phyloP scores from a whole-genome alignment of 2,113 vertebrate species.

The Tachycineta bicolor region DNA sequence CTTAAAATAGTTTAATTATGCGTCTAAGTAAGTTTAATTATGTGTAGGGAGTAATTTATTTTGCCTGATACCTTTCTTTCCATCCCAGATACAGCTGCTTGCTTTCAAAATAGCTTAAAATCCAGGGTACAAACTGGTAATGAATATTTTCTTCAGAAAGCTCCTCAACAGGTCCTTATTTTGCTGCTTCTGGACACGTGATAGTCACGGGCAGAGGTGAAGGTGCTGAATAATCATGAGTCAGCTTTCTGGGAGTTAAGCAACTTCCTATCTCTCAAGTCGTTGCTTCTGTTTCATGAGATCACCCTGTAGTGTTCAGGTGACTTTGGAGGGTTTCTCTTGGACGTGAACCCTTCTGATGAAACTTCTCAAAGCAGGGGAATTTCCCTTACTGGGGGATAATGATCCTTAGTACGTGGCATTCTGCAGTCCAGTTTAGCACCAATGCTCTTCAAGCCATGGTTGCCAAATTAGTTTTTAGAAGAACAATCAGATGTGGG shows the following conservation, averaged over 20 bases:
- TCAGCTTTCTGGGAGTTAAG: conserved; percentile 35
- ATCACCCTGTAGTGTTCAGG: fast-evolving
- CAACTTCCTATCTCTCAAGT: neutral
- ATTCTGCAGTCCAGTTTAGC: neutral
- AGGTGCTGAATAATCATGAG: conserved; percentile 52
- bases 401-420: fast-evolving
- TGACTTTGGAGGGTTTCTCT: neutral
- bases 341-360: neutral
- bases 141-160: neutral
- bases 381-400: neutral
- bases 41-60: neutral
- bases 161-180: neutral
- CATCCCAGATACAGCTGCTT: neutral
- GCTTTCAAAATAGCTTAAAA: neutral
- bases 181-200: neutral
- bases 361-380: neutral
- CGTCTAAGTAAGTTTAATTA: neutral
- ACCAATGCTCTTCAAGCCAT: neutral
- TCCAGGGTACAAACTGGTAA: neutral
- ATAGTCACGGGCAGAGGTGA: neutral
- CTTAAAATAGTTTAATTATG: neutral
- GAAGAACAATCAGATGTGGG: neutral
- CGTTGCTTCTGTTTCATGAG: neutral
- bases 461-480: neutral
- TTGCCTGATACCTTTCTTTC: neutral